Base-by-base conservation (phyloP, 2,113 vertebrate genomes). In the Brienomyrus brachyistius region DNA sequence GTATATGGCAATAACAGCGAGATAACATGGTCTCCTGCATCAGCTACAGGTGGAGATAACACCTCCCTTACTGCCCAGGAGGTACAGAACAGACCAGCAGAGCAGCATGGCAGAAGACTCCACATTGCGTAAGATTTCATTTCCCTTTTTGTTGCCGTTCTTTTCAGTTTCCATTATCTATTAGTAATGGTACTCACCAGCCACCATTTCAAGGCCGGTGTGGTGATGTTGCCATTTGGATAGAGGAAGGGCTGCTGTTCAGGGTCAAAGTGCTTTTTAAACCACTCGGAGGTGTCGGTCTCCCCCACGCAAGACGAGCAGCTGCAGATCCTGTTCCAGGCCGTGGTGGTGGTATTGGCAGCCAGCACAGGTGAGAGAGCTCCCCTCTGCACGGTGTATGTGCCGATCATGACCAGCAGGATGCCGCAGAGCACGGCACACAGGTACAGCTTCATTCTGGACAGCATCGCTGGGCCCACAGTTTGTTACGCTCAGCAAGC, bases 171-270 rank as follows among this genome's bases (percentile, higher is more conserved):
- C 40, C 21, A 17, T 45, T 8, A 82, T 45, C 40, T 11, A 47
- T 48, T 10, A 84, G n/a, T 47, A 1, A 80, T 10, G 27, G 0
- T 6, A 88, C 94, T 97, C 91, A 98, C 96, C 96, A 97, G 91
- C 96, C 97, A 98, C 97, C 96, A 97, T 1, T 15, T 86, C 17
- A 97, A 89, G 0, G 95, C 94, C 0, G 91, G 27, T 89, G 0
- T 35, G 62, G 35, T 97, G 92, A 98, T 91, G 51, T 92, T 9
- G 0, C 93, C 90, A 35, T 92, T 90, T 13, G 40, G 88, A 0
- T 0, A 92, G 86, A 97, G 93, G 89, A 97, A 89, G 0, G 94
- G 96, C 70, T 93, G 74, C 90, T 94, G 51, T 0, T 91, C 45
- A 0, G 11, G 27, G 48, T 97, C 91, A 5, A 95, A 97, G 86